phyloP scores from a whole-genome alignment of 2,888 invertebrate genomes.

The Tetropium fuscum region DNA sequence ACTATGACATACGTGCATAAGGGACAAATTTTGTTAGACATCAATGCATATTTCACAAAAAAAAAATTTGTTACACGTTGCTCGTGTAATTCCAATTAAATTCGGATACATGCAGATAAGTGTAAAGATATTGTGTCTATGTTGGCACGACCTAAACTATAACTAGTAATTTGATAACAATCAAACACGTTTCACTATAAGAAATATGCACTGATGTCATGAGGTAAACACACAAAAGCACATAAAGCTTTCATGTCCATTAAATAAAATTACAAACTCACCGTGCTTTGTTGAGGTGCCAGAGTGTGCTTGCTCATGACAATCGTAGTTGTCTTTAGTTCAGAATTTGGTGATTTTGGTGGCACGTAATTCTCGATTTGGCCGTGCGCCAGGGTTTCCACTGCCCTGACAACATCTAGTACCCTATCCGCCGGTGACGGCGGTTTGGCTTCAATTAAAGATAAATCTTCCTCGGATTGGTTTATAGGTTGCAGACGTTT shows the following conservation, averaged over 20 bases:
- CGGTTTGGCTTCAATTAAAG: constrained; percentile 73
- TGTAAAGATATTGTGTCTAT: no score
- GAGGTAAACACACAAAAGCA: constrained; percentile 38
- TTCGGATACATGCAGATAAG: no score
- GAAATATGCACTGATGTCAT: constrained; percentile 4
- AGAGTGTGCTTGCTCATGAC: constrained; percentile 95
- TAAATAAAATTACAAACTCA: constrained; percentile 62
- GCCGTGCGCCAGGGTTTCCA: constrained; percentile 81
- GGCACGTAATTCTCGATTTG: constrained; percentile 69
- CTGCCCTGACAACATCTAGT: constrained; percentile 83
- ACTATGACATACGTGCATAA: constrained; percentile 14
- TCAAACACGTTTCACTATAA: no score
- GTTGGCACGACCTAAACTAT: no score
- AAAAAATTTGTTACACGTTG: neutral
- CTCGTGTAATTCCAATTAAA: neutral
- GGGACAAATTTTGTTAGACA: neutral
- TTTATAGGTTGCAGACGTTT: constrained; percentile 63
- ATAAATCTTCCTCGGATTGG: constrained; percentile 61
- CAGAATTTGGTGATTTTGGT: constrained; percentile 80
- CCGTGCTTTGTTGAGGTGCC: constrained; percentile 76
- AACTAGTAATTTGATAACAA: no score
- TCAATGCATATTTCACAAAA: constrained; percentile 4
- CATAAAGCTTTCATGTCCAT: constrained; percentile 32
- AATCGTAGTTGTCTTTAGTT: constrained; percentile 87
- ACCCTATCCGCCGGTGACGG: constrained; percentile 87